Evolutionary conservation across 1,140 invertebrate genomes (phyloP), one percentile per base, ranked within the genome.

Genomic region (Dreissena polymorpha): DNA sequence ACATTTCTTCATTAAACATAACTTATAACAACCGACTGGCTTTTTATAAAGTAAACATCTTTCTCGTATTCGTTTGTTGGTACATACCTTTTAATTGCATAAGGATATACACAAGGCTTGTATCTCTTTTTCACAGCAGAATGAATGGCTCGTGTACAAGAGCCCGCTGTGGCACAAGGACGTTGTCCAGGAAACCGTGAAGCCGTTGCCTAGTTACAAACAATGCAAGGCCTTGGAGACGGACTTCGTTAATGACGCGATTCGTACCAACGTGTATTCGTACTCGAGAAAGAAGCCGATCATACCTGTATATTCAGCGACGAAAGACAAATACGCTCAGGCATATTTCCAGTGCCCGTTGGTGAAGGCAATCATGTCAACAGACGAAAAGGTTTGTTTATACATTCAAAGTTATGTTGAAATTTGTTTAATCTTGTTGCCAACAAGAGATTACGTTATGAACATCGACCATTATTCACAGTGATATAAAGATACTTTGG

Each of bases 321-420:
- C 81, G 50, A 63, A 81, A 13, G 91, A 91, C 69, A 88, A 76
- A 70, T 88, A 89, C 83, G 87, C 88, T 51, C 78, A 85, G 70
- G 85, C 88, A 27, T 91, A 91, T 79, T 91, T 91, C 86, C 79
- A 89, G 82, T 89, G 88, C 14, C 89, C 90, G 3, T 55, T 86
- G 1, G 90, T 89, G 0, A 85, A 89, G 49, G 77, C 83, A 21
- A 82, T 90, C 12, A 67, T 89, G 25, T 82, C 80, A 21, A 85
- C 0, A 69, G 72, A 83, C 23, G 13, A 21, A 71, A 12, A 60
- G 51, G 68, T 64, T 50, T 23, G 27, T 18, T 53, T 51, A 13
- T 76, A 63, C 16, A 64, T 83, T 21, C 55, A 50, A 49, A n/a
- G n/a, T 50, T 73, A 18, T 50, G n/a, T 73, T 53, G n/a, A 53